Percentiles rank a stretch among this genome's conserved stretches.
These are phyloP conservation scores for Strix aluco DNA, from an alignment of 2,113 vertebrate genomes.

Conservation along the genomic window DNA sequence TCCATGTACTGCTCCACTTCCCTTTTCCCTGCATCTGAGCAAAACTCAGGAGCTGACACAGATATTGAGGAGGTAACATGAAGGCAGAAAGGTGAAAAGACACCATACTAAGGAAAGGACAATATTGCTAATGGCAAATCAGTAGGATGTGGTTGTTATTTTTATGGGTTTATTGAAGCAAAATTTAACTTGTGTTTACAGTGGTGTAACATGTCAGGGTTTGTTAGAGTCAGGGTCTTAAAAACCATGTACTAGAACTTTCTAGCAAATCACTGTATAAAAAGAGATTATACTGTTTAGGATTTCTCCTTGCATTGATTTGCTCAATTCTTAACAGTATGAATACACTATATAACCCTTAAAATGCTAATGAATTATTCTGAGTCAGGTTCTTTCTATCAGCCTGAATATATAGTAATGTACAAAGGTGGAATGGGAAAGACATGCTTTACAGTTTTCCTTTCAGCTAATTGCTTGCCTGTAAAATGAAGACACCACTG, in stretches of 20 bases:
- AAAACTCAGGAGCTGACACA: not conserved
- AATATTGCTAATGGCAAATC: not conserved
- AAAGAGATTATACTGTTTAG: not conserved
- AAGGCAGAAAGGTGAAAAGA: not conserved
- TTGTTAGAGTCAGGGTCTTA: not conserved
- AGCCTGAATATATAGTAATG: not conserved
- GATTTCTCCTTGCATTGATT: not conserved
- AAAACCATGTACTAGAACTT: not conserved
- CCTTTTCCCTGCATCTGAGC: not conserved
- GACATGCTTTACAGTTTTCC: constrained; percentile 58
- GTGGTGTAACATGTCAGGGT: not conserved
- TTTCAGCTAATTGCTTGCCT: constrained; percentile 60
- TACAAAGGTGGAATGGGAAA: constrained; percentile 31
- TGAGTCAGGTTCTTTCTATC: not conserved
- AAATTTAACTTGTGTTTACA: not conserved
- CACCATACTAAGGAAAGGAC: not conserved
- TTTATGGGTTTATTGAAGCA: not conserved
- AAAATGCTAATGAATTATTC: constrained; percentile 36
- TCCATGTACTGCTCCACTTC: not conserved
- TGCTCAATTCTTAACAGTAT: not conserved
- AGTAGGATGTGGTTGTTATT: not conserved
- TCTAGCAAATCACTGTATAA: not conserved
- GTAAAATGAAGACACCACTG: constrained; percentile 45
- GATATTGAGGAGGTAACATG: accelerated
- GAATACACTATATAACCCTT: not conserved